These are phyloP conservation scores for Harpalus rubripes DNA, from an alignment of 2,888 invertebrate genomes.

Conservation along the genomic window DNA sequence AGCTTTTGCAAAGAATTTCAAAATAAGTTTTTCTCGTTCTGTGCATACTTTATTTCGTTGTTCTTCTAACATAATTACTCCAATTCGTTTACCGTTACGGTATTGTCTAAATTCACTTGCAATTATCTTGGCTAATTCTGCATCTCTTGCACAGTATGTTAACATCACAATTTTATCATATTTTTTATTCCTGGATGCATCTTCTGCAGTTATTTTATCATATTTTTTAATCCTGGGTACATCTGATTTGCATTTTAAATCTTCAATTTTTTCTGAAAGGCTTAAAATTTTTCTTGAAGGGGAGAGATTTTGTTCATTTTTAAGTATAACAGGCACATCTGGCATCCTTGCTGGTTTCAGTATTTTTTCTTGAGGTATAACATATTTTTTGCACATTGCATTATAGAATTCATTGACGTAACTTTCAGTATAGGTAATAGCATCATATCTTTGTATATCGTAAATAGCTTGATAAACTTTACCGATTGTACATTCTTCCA, in stretches of 20 bases:
- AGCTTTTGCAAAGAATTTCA: slow-evolving; percentile 65
- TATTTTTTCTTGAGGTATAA: slow-evolving; percentile 27
- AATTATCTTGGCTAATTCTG: slow-evolving; percentile 53
- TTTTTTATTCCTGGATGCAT: neutral
- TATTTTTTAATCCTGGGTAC: slow-evolving; percentile 23
- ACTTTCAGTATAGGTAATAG: slow-evolving; percentile 61
- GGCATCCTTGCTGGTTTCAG: slow-evolving; percentile 23
- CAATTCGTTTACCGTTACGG: slow-evolving; percentile 60
- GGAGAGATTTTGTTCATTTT: slow-evolving; percentile 25
- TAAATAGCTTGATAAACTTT: slow-evolving; percentile 65
- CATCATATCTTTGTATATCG: slow-evolving; percentile 67
- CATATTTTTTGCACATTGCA: slow-evolving; percentile 31
- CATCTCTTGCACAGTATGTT: slow-evolving; percentile 64
- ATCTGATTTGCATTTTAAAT: slow-evolving; percentile 8
- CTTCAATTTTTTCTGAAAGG: slow-evolving; percentile 20
- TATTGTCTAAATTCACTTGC: slow-evolving; percentile 60
- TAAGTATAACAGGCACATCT: slow-evolving; percentile 27
- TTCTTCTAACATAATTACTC: slow-evolving; percentile 67
- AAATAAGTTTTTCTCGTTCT: slow-evolving; percentile 66
- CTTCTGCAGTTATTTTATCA: slow-evolving; percentile 55
- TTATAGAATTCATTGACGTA: slow-evolving; percentile 45
- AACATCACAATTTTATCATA: slow-evolving; percentile 67
- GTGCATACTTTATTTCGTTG: slow-evolving; percentile 60
- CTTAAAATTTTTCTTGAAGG: slow-evolving; percentile 11
- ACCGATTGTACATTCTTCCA: slow-evolving; percentile 62